phyloP scores from a whole-genome alignment of 2,797 vertebrate genomes.

The Numenius phaeopus region DNA sequence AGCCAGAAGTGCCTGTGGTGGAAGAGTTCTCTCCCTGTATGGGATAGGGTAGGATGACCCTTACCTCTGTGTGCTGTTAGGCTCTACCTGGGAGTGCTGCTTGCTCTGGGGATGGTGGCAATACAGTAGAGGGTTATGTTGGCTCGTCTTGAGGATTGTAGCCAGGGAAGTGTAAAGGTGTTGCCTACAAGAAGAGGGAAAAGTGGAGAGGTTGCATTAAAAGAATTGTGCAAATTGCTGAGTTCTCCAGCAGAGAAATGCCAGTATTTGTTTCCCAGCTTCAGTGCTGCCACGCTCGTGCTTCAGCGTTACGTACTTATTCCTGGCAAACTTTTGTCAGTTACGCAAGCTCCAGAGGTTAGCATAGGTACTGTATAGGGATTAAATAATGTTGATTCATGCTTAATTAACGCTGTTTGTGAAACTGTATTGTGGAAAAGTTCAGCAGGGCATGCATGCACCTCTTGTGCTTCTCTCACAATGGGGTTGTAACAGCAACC shows the following conservation, averaged over 20 bases:
- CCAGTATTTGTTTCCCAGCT: neutral
- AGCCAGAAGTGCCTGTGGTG: neutral
- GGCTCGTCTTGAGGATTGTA: neutral
- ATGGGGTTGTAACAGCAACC: neutral
- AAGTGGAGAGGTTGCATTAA: neutral
- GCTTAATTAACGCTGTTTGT: neutral
- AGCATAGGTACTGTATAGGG: neutral
- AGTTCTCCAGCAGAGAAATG: neutral
- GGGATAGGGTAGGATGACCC: neutral
- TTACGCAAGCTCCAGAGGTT: neutral
- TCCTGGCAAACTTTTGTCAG: neutral
- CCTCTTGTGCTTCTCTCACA: neutral
- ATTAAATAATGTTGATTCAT: neutral
- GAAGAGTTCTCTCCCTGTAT: neutral
- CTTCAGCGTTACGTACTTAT: neutral
- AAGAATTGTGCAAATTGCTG: neutral
- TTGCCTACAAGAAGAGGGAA: neutral
- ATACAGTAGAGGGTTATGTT: neutral
- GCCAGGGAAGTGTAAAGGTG: neutral
- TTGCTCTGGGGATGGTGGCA: neutral
- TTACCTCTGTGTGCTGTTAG: neutral
- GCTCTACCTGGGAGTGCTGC: neutral
- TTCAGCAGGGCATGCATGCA: neutral
- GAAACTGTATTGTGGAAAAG: neutral
- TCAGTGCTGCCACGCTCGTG: rapidly evolving